Evolutionary conservation across 1,140 invertebrate genomes (phyloP).

Genomic region (Akabosia matsudoensis): DNA sequence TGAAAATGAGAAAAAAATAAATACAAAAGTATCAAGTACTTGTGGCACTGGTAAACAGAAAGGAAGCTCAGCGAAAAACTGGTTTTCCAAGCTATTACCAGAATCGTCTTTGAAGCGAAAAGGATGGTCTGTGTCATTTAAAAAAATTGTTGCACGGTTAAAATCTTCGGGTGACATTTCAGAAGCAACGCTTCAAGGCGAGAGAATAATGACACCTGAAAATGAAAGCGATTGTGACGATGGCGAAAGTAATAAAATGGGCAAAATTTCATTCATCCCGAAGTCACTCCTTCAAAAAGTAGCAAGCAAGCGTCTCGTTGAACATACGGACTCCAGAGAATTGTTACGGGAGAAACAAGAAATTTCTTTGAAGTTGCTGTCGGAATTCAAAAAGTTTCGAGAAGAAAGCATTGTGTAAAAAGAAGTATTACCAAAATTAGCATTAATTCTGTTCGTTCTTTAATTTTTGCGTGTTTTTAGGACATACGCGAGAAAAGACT

Average conservation of each 20-base stretch:
- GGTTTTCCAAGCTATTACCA: no score
- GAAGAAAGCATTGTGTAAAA: neutral
- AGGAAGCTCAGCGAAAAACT: neutral
- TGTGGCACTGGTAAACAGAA: neutral
- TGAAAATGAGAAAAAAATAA: neutral
- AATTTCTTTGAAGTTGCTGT: neutral
- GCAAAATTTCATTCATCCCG: no score
- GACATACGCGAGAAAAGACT: no score
- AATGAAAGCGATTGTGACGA: no score
- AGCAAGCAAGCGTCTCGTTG: neutral
- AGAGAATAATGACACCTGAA: no score
- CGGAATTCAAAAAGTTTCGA: neutral
- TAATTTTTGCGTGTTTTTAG: neutral
- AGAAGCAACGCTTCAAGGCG: no score
- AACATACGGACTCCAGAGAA: neutral
- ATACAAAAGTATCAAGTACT: neutral
- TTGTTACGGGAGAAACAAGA: neutral
- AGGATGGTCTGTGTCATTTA: no score
- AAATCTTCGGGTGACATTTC: no score
- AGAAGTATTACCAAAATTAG: neutral
- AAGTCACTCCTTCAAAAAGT: neutral
- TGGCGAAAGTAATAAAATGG: no score
- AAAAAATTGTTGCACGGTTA: no score
- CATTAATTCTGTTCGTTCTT: neutral
- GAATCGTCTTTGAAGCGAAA: no score